Conservation (phyloP, 2,113 vertebrate species). For the Burhinus oedicnemus region DNA sequence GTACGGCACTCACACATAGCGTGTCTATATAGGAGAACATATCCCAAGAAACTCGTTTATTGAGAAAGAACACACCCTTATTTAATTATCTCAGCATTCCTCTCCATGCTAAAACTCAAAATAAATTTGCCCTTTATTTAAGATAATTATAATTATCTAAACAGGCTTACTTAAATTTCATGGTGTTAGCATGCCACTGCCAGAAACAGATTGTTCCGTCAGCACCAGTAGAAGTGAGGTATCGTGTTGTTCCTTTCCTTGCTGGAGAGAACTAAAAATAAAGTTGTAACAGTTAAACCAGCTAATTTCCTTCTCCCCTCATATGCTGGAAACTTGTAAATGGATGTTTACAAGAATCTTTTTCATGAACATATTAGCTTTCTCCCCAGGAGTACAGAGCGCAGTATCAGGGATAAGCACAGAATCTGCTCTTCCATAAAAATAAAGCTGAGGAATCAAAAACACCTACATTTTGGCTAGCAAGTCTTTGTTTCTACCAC, state of each 20-base stretch:
- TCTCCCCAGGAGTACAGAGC: neutral
- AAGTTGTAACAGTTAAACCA: conserved; percentile 17
- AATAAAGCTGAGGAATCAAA: neutral
- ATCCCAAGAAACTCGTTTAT: neutral
- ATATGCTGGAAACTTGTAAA: neutral
- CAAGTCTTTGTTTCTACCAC: neutral
- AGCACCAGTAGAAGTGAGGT: conserved; percentile 96
- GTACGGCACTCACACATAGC: neutral
- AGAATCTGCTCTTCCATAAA: neutral
- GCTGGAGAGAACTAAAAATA: conserved; percentile 90
- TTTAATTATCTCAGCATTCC: neutral
- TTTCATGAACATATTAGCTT: neutral
- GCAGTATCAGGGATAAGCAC: neutral
- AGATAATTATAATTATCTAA: conserved; percentile 10
- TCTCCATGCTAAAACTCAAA: neutral
- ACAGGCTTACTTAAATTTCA: conserved; percentile 91
- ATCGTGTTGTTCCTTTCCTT: conserved; percentile 87
- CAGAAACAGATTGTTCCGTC: conserved; percentile 98
- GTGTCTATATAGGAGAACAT: neutral
- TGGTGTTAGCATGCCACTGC: conserved; percentile 91
- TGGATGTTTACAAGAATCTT: neutral
- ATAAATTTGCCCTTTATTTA: neutral
- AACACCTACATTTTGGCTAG: neutral
- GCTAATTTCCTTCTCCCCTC: neutral
- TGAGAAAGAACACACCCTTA: neutral